A percentile compares a stretch with the other conserved stretches of the same genome.
Conservation (phyloP, 2,888 invertebrate species). For the Synanthedon tipuliformis region DNA sequence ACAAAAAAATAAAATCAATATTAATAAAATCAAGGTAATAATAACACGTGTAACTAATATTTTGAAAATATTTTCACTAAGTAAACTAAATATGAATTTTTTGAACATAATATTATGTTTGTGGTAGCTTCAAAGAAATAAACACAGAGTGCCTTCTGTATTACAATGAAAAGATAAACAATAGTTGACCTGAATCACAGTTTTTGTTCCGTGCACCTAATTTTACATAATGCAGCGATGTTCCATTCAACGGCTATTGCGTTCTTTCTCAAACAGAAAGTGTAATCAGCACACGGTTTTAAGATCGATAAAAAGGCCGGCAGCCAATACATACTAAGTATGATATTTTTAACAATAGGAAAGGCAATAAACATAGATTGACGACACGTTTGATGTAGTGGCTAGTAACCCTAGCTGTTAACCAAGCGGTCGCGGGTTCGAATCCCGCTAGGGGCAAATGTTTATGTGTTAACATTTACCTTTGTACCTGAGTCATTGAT, state of each 20-base stretch:
- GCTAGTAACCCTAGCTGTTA: too few species aligned
- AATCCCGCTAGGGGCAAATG: too few species aligned
- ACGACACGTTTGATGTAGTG: too few species aligned
- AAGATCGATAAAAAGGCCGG: conserved; percentile 1
- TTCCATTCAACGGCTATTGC: conserved; percentile 2
- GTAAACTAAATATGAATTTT: neutral
- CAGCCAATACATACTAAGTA: conserved; percentile 12
- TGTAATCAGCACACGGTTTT: neutral
- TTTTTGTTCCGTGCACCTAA: conserved; percentile 32
- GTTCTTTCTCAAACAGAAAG: conserved; percentile 5
- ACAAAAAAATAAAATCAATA: too few species aligned
- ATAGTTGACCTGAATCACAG: conserved; percentile 31
- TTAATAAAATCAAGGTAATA: too few species aligned
- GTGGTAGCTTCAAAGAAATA: neutral
- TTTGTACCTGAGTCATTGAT: too few species aligned
- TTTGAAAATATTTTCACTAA: too few species aligned
- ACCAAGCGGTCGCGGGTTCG: too few species aligned
- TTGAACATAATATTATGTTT: neutral
- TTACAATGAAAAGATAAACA: conserved; percentile 22
- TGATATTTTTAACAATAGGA: too few species aligned
- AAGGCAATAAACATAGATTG: too few species aligned
- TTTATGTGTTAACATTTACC: too few species aligned
- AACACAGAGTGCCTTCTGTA: neutral
- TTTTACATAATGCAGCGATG: conserved; percentile 13
- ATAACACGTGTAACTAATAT: too few species aligned